Base-by-base conservation (phyloP, 1,140 invertebrate species). In the Achroia grisella region DNA sequence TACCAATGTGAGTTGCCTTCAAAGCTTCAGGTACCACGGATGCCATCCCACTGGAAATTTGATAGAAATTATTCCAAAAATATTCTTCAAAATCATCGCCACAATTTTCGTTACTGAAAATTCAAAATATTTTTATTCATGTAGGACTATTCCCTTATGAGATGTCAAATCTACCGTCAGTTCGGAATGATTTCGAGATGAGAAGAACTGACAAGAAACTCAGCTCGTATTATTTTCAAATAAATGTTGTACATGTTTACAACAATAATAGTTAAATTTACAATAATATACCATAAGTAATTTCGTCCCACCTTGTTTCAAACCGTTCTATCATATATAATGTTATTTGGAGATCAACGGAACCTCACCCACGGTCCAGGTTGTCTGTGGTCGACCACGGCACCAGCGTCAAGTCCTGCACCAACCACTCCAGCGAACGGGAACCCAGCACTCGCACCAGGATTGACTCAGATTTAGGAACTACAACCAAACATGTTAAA, bases 361-460 rank as follows among this genome's bases (percentile, higher is more conserved):
- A 76, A 63, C 73, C 76, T 77, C 66, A 80, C 76, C 73, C 66
- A 35, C 46, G 46, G 39, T 63, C 48, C 6, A 45, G 44, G 10
- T 43, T 49, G 2, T 62, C 52, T 10, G 62, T 71, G 15, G 70
- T 71, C 1, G 39, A 59, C 84, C 84, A 87, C 4, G 66, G 65
- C 32, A 87, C 64, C 29, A 66, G 44, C n/a, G 64, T 64, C 44
- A 85, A 57, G 61, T 86, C 69, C 61, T 86, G 82, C 0, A 49
- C 62, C 34, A 82, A 54, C 82, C 84, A 86, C 3, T 52, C 57
- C 10, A 47, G 11, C 4, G 42, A 55, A 12, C 56, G 48, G 2
- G 77, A 72, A 1, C 77, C 82, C 44, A 86, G 55, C 4, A 86
- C 55, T 3, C 82, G 64, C 11, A 85, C 70, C 39, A 67, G 56